Evolutionary conservation across 2,797 vertebrate genomes (phyloP), one percentile per base, ranked within the genome.

Genomic region (Trachurus trachurus): DNA sequence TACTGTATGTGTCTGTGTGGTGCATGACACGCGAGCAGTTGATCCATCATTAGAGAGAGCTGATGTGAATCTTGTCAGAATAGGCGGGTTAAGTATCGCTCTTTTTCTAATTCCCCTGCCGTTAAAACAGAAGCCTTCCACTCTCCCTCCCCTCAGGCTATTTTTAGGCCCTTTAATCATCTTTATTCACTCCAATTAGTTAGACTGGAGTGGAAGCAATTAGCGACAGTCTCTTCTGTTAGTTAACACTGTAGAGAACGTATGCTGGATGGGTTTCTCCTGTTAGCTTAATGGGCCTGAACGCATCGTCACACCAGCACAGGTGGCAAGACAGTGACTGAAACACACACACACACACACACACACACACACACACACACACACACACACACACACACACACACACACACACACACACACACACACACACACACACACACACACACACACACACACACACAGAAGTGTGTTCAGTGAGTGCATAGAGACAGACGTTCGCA

Each of bases 101-200:
- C 63, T 86, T 86, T 86, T 74, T 79, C 59, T 81, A 84, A 85
- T 80, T 87, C 74, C 82, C 72, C 59, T 68, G 83, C 70, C 37
- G 63, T 85, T 90, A 82, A 91, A 91, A 80, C 78, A 81, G 80
- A 87, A 89, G 80, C 73, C 81, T 78, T 83, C 78, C 59, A 76
- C 78, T 83, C 67, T 81, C 74, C 72, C 65, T 80, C 68, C 78
- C 89, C 80, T 26, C 67, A 5, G 45, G 93, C 86, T 95, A 93
- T 94, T 95, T 94, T 94, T 93, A 95, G 92, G 80, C 86, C 78
- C 86, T 94, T 95, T 95, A 94, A 96, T 95, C 92, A 94, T 95
- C 90, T 94, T 95, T 94, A 94, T 93, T 95, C 93, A 90, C 92
- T 94, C 85, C 91, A 94, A 95, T 95, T 95, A 95, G 92, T 94